These are phyloP conservation scores for Ranitomeya imitator DNA, from an alignment of 2,113 vertebrate genomes.

Conservation along the genomic window DNA sequence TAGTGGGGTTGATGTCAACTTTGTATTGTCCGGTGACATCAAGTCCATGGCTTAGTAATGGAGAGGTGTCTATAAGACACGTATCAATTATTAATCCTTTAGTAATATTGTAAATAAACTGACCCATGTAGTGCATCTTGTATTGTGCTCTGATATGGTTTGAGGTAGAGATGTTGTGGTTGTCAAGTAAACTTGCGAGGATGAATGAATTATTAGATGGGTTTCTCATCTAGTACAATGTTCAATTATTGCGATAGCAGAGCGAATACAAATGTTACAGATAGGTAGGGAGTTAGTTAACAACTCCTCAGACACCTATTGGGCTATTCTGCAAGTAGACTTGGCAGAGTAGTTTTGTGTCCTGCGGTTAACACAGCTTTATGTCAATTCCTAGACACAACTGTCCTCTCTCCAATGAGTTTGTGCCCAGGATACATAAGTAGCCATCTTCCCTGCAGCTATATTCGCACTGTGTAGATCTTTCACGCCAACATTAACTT, in stretches of 20 bases:
- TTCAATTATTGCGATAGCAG: neutral
- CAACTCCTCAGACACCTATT: neutral
- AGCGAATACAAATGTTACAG: neutral
- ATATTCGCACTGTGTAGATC: slow-evolving; percentile 21
- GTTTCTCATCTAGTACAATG: neutral
- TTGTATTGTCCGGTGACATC: no score
- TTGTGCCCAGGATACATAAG: slow-evolving; percentile 30
- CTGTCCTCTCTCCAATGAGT: neutral
- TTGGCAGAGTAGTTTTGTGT: neutral
- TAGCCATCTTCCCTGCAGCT: slow-evolving; percentile 14
- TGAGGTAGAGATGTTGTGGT: neutral
- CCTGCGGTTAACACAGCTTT: slow-evolving; percentile 6
- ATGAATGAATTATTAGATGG: neutral
- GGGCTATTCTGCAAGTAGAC: neutral
- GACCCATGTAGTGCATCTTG: neutral
- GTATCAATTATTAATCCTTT: no score
- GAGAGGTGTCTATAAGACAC: no score
- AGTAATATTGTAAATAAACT: neutral
- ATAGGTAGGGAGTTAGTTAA: neutral
- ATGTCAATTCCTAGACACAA: slow-evolving; percentile 10
- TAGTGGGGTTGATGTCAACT: no score
- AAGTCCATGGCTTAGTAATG: no score
- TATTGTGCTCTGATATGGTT: neutral
- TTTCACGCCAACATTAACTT: slow-evolving; percentile 7
- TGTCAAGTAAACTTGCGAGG: neutral